These are phyloP conservation scores for Grantiella picta DNA, from an alignment of 2,113 vertebrate species.

Conservation along the genomic window DNA sequence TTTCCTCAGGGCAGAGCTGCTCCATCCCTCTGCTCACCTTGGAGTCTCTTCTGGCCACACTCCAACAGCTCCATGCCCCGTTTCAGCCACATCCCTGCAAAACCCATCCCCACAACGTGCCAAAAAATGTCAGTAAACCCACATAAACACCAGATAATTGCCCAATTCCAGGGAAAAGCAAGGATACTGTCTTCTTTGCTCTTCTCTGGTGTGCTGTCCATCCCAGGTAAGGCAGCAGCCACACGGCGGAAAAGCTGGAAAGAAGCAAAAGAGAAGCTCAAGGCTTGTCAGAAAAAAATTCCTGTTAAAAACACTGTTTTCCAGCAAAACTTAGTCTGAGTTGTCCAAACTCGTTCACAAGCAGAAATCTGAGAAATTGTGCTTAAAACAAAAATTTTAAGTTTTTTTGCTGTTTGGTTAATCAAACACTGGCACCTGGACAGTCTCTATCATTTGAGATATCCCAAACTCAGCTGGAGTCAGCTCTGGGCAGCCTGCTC, in stretches of 20 bases:
- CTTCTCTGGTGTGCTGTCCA: conserved; percentile 86
- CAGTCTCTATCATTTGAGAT: not conserved
- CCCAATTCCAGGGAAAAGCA: not conserved
- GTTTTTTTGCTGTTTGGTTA: not conserved
- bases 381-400: not conserved
- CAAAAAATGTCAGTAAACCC: not conserved
- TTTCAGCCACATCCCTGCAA: not conserved
- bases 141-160: fast-evolving
- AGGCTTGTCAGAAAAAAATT: not conserved
- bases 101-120: not conserved
- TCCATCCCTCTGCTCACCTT: not conserved
- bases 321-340: not conserved
- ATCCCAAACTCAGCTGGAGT: not conserved
- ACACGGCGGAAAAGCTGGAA: conserved; percentile 85
- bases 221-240: conserved; percentile 84
- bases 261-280: not conserved
- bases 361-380: not conserved
- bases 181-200: conserved; percentile 93
- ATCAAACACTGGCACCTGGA: not conserved
- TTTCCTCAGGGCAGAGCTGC: not conserved
- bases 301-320: fast-evolving
- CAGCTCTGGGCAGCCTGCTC: not conserved
- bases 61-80: not conserved
- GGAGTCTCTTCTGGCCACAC: not conserved
- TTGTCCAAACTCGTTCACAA: not conserved